A percentile compares a stretch with the other conserved stretches of the same genome.
These are phyloP conservation scores for Malurus elegans DNA, from an alignment of 2,113 vertebrate genomes.

Conservation along the genomic window DNA sequence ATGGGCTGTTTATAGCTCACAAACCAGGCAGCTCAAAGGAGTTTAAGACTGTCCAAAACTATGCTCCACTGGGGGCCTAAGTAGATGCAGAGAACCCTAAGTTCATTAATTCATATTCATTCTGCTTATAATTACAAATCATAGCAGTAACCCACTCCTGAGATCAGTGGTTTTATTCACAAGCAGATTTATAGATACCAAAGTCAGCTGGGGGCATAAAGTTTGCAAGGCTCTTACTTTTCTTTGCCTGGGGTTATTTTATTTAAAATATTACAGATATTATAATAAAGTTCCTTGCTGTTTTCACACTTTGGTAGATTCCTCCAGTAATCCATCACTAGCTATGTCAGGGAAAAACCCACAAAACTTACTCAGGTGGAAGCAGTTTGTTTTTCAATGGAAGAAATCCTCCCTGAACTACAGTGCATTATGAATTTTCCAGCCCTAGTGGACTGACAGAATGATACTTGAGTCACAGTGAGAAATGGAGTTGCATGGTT, in stretches of 20 bases:
- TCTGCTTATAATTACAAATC: background rate
- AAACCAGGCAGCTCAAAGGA: background rate
- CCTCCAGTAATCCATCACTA: background rate
- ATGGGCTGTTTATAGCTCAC: background rate
- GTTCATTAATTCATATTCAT: background rate
- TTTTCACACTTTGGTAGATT: background rate
- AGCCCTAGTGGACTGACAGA: background rate
- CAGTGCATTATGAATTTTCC: constrained; percentile 11
- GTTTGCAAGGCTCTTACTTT: background rate
- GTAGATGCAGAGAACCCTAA: background rate
- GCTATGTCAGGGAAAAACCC: background rate
- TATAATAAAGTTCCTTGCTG: background rate
- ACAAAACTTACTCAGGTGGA: background rate
- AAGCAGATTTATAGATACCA: background rate
- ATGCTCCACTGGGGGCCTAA: background rate
- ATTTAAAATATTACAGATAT: background rate
- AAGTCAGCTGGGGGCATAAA: background rate
- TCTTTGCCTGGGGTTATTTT: background rate
- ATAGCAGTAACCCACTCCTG: background rate
- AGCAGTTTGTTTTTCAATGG: background rate
- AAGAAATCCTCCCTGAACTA: background rate
- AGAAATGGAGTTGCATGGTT: constrained; percentile 32
- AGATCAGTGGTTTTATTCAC: background rate
- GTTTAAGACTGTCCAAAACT: background rate
- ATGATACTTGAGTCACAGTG: constrained; percentile 13